Evolutionary conservation across 2,797 vertebrate species (phyloP).

Genomic region (Amblyopsis hoosieri): DNA sequence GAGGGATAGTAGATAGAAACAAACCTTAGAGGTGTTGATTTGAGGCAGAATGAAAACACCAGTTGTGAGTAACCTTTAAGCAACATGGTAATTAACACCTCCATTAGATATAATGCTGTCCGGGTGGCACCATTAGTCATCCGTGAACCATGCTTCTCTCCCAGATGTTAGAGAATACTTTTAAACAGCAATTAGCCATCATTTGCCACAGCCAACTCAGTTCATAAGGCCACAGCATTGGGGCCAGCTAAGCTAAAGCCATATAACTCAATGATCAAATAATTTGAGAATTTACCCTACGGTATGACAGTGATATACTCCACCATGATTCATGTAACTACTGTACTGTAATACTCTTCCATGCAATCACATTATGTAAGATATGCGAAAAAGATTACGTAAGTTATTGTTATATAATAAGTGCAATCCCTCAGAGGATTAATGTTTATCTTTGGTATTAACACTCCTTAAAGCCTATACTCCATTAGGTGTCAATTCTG

Average conservation of each 20-base stretch:
- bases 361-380: too few species aligned
- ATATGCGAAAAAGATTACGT: too few species aligned
- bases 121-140: slow-evolving; percentile 67
- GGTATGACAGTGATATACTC: background rate
- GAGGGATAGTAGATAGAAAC: slow-evolving; percentile 60
- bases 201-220: slow-evolving; percentile 44
- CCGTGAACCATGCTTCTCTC: slow-evolving; percentile 59
- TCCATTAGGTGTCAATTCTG: slow-evolving; percentile 23
- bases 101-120: slow-evolving; percentile 67
- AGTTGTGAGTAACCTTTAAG: slow-evolving; percentile 75
- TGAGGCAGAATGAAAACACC: slow-evolving; percentile 64
- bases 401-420: too few species aligned
- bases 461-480: slow-evolving; percentile 19
- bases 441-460: too few species aligned
- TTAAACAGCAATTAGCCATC: slow-evolving; percentile 63
- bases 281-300: too few species aligned
- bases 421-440: too few species aligned
- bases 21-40: slow-evolving; percentile 70
- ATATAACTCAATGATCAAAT: too few species aligned
- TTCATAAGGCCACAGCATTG: slow-evolving; percentile 41
- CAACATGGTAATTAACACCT: slow-evolving; percentile 72
- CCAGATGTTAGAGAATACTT: slow-evolving; percentile 50
- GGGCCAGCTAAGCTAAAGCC: slow-evolving; percentile 39
- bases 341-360: too few species aligned
- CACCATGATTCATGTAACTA: background rate